These are phyloP conservation scores for Lethenteron camtschaticum DNA, from an alignment of 2,113 vertebrate genomes.

Conservation along the genomic window DNA sequence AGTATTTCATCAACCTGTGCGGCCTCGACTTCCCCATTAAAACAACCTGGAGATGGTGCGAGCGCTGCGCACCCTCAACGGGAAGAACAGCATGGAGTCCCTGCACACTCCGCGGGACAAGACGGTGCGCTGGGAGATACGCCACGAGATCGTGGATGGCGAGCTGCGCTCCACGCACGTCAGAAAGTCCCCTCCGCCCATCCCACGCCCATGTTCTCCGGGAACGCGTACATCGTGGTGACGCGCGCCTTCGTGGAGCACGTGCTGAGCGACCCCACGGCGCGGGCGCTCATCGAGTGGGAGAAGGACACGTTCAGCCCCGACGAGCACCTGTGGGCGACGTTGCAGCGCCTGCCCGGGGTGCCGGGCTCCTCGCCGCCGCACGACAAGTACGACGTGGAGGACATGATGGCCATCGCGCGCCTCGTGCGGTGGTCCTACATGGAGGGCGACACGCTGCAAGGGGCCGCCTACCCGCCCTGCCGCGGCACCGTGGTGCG, in stretches of 20 bases:
- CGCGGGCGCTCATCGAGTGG: constrained; percentile 39
- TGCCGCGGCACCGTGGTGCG: constrained; percentile 38
- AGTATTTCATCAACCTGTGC: constrained; percentile 61
- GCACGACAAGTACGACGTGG: constrained; percentile 32
- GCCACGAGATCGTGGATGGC: constrained; percentile 15
- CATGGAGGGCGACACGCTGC: constrained; percentile 27
- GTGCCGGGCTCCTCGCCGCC: constrained; percentile 36
- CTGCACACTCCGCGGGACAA: constrained; percentile 25
- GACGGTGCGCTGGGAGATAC: constrained; percentile 34
- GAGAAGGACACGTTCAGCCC: constrained; percentile 66
- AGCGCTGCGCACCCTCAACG: constrained; percentile 30
- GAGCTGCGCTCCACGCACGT: constrained; percentile 11
- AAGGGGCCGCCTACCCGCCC: constrained; percentile 38
- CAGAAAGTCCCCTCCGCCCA: constrained; percentile 30
- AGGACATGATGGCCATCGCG: constrained; percentile 46
- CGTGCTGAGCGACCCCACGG: constrained; percentile 21
- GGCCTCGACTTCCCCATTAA: constrained; percentile 77
- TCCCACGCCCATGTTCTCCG: constrained; percentile 36
- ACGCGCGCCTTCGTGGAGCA: constrained; percentile 41
- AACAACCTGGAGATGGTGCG: constrained; percentile 53
- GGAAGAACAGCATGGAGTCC: constrained; percentile 52
- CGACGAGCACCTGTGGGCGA: constrained; percentile 74
- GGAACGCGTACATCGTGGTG: constrained; percentile 49
- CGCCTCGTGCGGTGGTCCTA: constrained; percentile 48
- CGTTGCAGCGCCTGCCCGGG: constrained; percentile 37